Conservation (phyloP, 1,140 invertebrate species). For the Hydropsyche tenuis region DNA sequence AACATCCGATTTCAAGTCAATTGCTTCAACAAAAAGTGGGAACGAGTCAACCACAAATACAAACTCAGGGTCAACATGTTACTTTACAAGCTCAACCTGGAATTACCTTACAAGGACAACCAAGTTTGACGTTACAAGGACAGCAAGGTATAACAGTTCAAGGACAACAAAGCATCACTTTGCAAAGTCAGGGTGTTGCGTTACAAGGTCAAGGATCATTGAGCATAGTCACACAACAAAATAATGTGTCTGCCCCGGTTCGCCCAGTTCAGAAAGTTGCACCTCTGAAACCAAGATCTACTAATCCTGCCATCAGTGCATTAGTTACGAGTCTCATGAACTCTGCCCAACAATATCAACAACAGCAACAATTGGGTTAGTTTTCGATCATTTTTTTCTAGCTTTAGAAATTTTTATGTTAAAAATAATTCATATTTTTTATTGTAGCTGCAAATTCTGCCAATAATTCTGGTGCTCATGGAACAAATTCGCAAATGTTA, state of each 20-base stretch:
- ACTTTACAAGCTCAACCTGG: constrained; percentile 39
- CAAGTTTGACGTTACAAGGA: constrained; percentile 32
- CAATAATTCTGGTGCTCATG: constrained; percentile 53
- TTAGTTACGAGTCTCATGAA: constrained; percentile 81
- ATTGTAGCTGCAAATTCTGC: constrained; percentile 51
- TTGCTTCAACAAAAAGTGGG: constrained; percentile 51
- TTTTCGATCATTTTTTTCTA: constrained; percentile 12
- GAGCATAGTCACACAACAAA: constrained; percentile 39
- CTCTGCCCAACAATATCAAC: constrained; percentile 77
- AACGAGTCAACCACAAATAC: constrained; percentile 34
- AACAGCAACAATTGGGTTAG: constrained; percentile 66
- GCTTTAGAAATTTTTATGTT: neutral
- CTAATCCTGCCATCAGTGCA: constrained; percentile 76
- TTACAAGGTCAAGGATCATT: constrained; percentile 39
- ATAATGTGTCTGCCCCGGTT: constrained; percentile 30
- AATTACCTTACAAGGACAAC: constrained; percentile 40
- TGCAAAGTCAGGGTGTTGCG: constrained; percentile 31
- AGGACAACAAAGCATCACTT: constrained; percentile 30
- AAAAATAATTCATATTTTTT: constrained; percentile 21
- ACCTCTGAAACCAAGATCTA: constrained; percentile 68
- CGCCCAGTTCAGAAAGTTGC: constrained; percentile 61
- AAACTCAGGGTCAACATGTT: constrained; percentile 27
- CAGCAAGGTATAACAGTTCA: constrained; percentile 43
- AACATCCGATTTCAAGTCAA: constrained; percentile 58
- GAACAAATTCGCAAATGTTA: neutral